These are phyloP conservation scores for Cantharis lateralis DNA, from an alignment of 2,888 invertebrate genomes.

Conservation along the genomic window DNA sequence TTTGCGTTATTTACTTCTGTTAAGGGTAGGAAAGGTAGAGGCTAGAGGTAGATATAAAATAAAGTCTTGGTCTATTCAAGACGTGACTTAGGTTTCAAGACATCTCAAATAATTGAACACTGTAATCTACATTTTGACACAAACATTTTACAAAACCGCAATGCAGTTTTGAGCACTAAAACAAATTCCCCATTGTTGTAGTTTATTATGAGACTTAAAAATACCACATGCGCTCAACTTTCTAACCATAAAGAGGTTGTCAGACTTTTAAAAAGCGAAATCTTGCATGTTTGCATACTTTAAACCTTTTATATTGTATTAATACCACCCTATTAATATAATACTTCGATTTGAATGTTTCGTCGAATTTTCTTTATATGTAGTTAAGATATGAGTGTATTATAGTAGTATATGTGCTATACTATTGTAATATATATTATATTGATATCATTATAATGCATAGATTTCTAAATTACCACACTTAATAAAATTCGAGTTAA, in stretches of 20 bases:
- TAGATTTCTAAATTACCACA: no score
- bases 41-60: neutral
- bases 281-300: neutral
- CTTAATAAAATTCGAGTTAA: no score
- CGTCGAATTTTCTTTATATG: no score
- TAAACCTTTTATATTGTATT: neutral
- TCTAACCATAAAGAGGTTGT: neutral
- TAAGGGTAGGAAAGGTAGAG: neutral
- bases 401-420: no score
- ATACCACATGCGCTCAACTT: neutral
- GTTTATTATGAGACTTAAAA: neutral
- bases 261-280: neutral
- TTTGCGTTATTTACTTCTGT: neutral
- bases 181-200: neutral
- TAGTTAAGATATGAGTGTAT: no score
- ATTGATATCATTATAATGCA: no score
- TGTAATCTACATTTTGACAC: neutral
- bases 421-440: no score
- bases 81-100: constrained; percentile 3
- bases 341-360: neutral
- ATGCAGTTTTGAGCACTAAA: neutral
- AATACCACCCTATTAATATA: neutral
- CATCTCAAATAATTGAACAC: neutral
- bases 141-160: neutral
- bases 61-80: neutral